Evolutionary conservation across 2,888 invertebrate species (phyloP).

Genomic region (Nesidiocoris tenuis): DNA sequence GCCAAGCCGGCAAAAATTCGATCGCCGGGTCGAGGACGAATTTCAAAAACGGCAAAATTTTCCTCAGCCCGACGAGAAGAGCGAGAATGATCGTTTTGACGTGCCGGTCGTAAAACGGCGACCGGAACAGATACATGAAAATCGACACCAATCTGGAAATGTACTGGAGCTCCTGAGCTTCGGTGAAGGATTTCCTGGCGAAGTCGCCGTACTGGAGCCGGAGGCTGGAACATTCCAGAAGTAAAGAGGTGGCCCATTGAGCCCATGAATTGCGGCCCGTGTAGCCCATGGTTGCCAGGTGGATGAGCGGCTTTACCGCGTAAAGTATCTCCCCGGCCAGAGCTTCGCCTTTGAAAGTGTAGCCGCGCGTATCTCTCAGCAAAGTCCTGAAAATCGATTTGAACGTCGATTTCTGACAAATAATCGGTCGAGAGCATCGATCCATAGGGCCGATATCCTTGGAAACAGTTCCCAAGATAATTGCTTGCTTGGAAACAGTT

Average conservation of each 20-base stretch:
- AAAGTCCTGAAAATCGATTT: not conserved
- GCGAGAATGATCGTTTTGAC: constrained; percentile 18
- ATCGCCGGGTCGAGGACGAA: constrained; percentile 14
- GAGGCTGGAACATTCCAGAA: constrained; percentile 13
- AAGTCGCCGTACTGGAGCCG: constrained; percentile 19
- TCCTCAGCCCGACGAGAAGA: constrained; percentile 20
- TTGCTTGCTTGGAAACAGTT: too few species aligned
- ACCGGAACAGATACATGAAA: constrained; percentile 21
- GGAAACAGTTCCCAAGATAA: too few species aligned
- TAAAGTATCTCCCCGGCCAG: constrained; percentile 28
- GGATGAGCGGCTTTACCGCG: constrained; percentile 29
- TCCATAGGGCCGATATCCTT: too few species aligned
- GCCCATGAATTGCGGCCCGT: constrained; percentile 15
- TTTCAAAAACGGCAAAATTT: constrained; percentile 22
- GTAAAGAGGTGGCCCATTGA: constrained; percentile 26
- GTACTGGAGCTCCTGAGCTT: constrained; percentile 20
- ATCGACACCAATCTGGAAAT: constrained; percentile 8
- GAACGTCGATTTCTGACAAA: too few species aligned
- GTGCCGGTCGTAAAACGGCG: constrained; percentile 27
- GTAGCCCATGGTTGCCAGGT: constrained; percentile 4
- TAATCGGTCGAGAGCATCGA: too few species aligned
- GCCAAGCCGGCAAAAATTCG: constrained; percentile 36
- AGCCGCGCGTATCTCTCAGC: not conserved
- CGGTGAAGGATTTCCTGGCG: not conserved
- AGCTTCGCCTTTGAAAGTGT: not conserved